Percentiles rank a stretch among this genome's conserved stretches.
Conservation (phyloP, 2,888 invertebrate genomes). For the Pediacus dermestoides region DNA sequence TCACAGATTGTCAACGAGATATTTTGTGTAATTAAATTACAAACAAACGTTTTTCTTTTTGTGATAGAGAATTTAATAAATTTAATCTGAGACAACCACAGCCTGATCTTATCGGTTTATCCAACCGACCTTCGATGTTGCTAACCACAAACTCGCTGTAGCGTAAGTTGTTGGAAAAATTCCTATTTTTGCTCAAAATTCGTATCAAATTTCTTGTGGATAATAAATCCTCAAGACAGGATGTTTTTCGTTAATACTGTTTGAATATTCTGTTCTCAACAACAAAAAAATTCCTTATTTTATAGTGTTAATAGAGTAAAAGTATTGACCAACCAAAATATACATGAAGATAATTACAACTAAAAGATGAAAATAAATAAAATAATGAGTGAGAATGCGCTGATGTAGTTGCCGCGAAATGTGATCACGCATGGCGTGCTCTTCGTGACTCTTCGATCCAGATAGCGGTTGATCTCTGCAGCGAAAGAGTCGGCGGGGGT, state of each 20-base stretch:
- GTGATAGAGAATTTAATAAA: background rate
- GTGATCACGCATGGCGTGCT: conserved; percentile 39
- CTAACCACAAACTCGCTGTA: conserved; percentile 3
- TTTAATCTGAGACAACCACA: background rate
- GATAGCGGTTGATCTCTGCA: conserved; percentile 30
- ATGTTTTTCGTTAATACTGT: too few species aligned
- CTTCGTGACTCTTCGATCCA: conserved; percentile 38
- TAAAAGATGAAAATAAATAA: too few species aligned
- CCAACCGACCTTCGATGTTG: conserved; percentile 2
- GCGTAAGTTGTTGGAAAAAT: background rate
- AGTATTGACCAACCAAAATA: too few species aligned
- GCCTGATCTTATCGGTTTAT: background rate
- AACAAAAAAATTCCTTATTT: too few species aligned
- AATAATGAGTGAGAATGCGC: conserved; percentile 11
- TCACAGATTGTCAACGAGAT: conserved; percentile 5
- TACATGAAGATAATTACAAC: too few species aligned
- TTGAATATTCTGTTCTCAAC: too few species aligned
- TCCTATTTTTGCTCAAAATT: too few species aligned
- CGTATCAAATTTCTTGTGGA: too few species aligned
- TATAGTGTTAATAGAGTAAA: too few species aligned
- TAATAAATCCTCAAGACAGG: too few species aligned
- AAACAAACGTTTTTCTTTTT: background rate
- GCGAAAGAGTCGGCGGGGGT: conserved; percentile 22
- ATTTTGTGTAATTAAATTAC: conserved; percentile 2
- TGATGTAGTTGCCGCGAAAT: conserved; percentile 15